phyloP scores from a whole-genome alignment of 2,888 invertebrate species.

The Digitonthophagus gazella region DNA sequence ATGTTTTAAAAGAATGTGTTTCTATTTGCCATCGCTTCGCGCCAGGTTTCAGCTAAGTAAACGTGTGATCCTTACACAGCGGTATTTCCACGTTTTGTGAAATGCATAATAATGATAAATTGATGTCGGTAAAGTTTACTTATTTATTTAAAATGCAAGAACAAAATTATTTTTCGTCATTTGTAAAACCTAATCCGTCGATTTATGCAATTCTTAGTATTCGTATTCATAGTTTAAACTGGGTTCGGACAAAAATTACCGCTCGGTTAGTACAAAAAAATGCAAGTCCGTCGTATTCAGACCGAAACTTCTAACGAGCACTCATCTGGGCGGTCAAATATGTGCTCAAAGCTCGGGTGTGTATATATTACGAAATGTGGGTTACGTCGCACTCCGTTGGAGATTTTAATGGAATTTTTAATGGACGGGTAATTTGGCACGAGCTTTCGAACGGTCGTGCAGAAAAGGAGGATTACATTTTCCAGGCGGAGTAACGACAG shows the following conservation, averaged over 20 bases:
- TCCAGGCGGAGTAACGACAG: not conserved
- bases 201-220: not conserved
- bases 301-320: not conserved
- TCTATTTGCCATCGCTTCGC: not conserved
- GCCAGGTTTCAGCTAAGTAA: not conserved
- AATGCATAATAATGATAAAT: not conserved
- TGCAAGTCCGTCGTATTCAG: not conserved
- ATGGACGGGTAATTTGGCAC: slow-evolving; percentile 17
- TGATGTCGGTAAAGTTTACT: too few species aligned
- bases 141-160: too few species aligned
- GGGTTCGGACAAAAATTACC: not conserved
- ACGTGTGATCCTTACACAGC: not conserved
- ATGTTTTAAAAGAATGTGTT: not conserved
- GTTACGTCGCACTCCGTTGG: slow-evolving; percentile 8
- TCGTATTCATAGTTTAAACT: not conserved
- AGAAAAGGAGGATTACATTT: not conserved
- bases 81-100: not conserved
- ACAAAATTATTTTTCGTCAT: too few species aligned
- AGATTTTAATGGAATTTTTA: slow-evolving; percentile 18
- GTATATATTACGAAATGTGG: slow-evolving; percentile 3
- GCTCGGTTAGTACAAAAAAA: not conserved
- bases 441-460: slow-evolving; percentile 2
- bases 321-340: not conserved
- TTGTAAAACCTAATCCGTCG: not conserved
- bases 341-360: not conserved